Base-by-base conservation (phyloP, 2,888 invertebrate genomes). In the Biston betularia region DNA sequence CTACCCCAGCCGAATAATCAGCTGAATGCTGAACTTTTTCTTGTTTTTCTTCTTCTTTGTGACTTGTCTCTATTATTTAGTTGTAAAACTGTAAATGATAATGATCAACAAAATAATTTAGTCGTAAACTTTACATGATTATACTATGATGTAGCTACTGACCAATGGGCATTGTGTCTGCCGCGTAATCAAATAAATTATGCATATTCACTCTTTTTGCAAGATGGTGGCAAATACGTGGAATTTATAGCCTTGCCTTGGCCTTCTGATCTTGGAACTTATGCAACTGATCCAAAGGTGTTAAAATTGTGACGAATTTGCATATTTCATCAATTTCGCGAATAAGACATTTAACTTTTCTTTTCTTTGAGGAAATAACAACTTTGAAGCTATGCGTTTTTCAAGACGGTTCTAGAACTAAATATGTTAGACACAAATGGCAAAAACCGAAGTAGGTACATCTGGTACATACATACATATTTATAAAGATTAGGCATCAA, bases 231-330 rank as follows among this genome's bases (percentile, higher is more conserved):
- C 58, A 54, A 64, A 65, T 24, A 24, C 6, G 55, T 24, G n/a
- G 8, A 53, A 59, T 59, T 48, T 65, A 56, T 33, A n/a, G 34
- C 35, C 33, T 60, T 33, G 59, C 69, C 69, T 66, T 71, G 71
- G 65, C 65, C 70, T 71, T 63, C 54, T 65, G 63, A 61, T 68
- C 50, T 69, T 52, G 57, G 34, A 33, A 49, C 46, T 70, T 62
- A 67, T 50, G 42, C 58, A 60, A 68, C 48, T 6, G 53, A 42
- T 11, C 54, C 45, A 12, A 45, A 53, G 15, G 38, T 11, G n/a
- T 58, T 33, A 34, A 49, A 42, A 10, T 4, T 40, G 6, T 38
- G 40, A 42, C 33, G 11, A 57, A 64, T 58, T 45, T 40, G 10
- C 34, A 64, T 53, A 42, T 58, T 64, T 52, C 48, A n/a, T 34